phyloP scores from a whole-genome alignment of 2,113 vertebrate species.

The Datnioides undecimradiatus region DNA sequence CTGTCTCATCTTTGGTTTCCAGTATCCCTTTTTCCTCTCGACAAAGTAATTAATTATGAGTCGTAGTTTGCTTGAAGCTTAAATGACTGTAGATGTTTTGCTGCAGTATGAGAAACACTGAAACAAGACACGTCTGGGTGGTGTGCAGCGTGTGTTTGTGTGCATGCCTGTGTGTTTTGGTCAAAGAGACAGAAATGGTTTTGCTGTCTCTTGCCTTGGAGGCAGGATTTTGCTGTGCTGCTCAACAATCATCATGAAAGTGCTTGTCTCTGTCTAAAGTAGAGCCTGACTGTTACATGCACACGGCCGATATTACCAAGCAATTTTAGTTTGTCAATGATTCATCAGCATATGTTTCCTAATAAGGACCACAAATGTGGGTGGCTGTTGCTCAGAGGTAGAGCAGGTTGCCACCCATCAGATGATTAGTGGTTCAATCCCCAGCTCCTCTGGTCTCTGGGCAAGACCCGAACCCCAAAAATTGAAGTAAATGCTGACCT shows the following conservation, averaged over 20 bases:
- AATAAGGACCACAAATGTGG: background rate
- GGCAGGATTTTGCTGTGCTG: conserved; percentile 29
- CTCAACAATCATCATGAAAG: conserved; percentile 15
- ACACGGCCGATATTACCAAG: background rate
- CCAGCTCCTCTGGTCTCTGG: too few species aligned
- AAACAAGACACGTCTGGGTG: conserved; percentile 17
- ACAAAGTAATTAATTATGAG: conserved; percentile 64
- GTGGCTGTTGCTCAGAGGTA: too few species aligned
- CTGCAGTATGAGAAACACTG: conserved; percentile 47
- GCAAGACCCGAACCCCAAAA: too few species aligned
- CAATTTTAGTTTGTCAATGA: background rate
- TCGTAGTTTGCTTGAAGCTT: conserved; percentile 55
- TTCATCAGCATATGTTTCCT: conserved; percentile 1
- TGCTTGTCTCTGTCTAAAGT: background rate
- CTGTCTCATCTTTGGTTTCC: conserved; percentile 41
- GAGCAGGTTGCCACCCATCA: too few species aligned
- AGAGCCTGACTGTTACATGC: background rate
- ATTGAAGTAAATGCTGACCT: too few species aligned
- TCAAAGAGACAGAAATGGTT: conserved; percentile 33
- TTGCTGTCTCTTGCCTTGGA: conserved; percentile 40
- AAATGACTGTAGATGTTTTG: conserved; percentile 45
- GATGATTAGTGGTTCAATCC: too few species aligned
- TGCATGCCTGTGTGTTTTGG: conserved; percentile 27
- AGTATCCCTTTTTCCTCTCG: conserved; percentile 39
- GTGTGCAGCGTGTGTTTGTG: conserved; percentile 1